Base-by-base conservation (phyloP, 2,113 vertebrate genomes). In the Brachionichthys hirsutus region DNA sequence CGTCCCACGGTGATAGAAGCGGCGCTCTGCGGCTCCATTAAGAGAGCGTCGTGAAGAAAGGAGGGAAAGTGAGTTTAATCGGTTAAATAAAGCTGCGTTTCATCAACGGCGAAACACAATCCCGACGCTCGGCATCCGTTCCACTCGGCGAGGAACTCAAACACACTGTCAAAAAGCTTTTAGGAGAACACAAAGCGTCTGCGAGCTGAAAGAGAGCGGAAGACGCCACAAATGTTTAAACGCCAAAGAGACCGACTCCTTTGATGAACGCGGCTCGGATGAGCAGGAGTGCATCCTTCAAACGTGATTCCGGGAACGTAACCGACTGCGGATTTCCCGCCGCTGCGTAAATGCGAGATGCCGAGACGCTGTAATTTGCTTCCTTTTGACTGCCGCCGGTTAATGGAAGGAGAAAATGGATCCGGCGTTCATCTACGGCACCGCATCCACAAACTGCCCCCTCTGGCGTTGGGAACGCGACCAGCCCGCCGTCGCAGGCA, bases 21-120 rank as follows among this genome's bases (percentile, higher is more conserved):
- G 77, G 74, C 82, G 84, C 82, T 84, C 77, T 86, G 78, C 60
- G 72, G 77, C 85, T 85, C 85, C 78, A 85, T 88, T 87, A 84
- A 82, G 85, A 76, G 71, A 73, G 57, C 77, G 73, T 83, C 85
- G 82, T 35, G 19, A 57, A 45, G 57, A 73, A 61, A 30, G 75
- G 49, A 62, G 48, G 51, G 72, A 71, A 51, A 73, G 46, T 38
- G 24, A 30, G 24, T 3, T 4, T 30, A 2, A 30, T 30, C 24
- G 8, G 24, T 30, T 30, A 30, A 30, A 30, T 30, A 30, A 52
- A 44, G 6, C 1, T 17, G 54, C 41, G 24, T 54, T 64, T 57
- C 44, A 17, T 53, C 52, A 71, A 75, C 62, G 70, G 72, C 44
- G 48, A 67, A 75, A 73, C 9, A 15, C 53, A 67, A 67, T 43